Conservation (phyloP, 2,888 invertebrate species). For the Melanostoma mellinum region DNA sequence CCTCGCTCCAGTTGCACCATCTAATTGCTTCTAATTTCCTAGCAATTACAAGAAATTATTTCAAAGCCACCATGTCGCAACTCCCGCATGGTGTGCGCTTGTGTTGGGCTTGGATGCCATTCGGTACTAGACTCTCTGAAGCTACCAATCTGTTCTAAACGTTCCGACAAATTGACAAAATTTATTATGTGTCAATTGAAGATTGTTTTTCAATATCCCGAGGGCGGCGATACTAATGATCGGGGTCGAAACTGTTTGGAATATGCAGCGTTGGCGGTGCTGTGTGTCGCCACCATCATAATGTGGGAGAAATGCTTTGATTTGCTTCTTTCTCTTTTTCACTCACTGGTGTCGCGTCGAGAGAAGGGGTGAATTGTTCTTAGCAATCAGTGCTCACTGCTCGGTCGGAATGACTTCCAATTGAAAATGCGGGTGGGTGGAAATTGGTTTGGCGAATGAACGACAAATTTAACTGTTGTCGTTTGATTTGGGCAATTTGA, state of each 20-base stretch:
- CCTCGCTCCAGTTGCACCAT: constrained; percentile 45
- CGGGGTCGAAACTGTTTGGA: constrained; percentile 48
- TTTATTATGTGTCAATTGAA: constrained; percentile 71
- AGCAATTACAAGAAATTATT: constrained; percentile 56
- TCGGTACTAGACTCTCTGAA: constrained; percentile 5
- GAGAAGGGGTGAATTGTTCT: constrained; percentile 52
- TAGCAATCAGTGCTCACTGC: constrained; percentile 32
- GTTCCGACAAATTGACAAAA: constrained; percentile 67
- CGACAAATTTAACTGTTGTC: constrained; percentile 45
- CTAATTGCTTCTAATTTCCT: constrained; percentile 68
- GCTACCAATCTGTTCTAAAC: constrained; percentile 36
- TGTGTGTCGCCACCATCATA: constrained; percentile 9
- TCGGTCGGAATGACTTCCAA: constrained; percentile 50
- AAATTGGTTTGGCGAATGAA: constrained; percentile 44
- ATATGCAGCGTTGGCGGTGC: constrained; percentile 1
- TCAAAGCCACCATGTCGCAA: constrained; percentile 53
- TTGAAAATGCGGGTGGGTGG: constrained; percentile 71
- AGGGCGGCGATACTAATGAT: constrained; percentile 38
- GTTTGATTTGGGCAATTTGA: constrained; percentile 69
- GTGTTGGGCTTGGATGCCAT: constrained; percentile 14
- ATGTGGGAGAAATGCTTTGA: constrained; percentile 59
- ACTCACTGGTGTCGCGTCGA: background rate
- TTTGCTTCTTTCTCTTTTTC: constrained; percentile 31
- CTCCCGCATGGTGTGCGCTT: constrained; percentile 59
- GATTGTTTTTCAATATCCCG: constrained; percentile 57